phyloP scores from a whole-genome alignment of 2,888 invertebrate species.

The Aphodius sticticus region DNA sequence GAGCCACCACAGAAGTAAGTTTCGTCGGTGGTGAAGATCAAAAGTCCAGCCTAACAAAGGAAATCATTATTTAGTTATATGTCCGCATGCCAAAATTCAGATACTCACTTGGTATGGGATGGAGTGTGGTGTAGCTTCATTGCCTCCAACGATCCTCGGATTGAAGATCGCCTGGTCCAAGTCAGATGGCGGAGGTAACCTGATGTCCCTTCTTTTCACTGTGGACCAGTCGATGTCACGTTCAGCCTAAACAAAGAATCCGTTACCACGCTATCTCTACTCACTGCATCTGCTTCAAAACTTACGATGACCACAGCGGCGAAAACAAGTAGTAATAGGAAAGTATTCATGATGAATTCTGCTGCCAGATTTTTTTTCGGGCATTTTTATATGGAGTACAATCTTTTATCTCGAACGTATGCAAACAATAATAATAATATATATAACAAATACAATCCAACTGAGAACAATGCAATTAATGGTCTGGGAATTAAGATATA shows the following conservation, averaged over 20 bases:
- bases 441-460: too few species aligned
- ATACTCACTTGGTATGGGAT: slow-evolving; percentile 26
- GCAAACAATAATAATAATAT: too few species aligned
- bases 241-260: background rate
- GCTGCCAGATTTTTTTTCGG: background rate
- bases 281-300: background rate
- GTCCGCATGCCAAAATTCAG: background rate
- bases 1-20: slow-evolving; percentile 64
- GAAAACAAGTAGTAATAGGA: background rate
- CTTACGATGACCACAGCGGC: background rate
- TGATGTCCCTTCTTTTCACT: slow-evolving; percentile 13
- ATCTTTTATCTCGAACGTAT: too few species aligned
- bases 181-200: background rate
- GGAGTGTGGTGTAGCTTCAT: slow-evolving; percentile 11
- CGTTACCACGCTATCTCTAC: background rate
- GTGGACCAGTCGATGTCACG: slow-evolving; percentile 25
- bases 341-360: background rate
- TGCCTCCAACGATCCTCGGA: slow-evolving; percentile 20
- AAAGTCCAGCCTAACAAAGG: slow-evolving; percentile 39
- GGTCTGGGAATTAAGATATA: too few species aligned
- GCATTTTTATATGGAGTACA: too few species aligned
- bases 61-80: slow-evolving; percentile 38
- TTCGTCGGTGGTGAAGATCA: slow-evolving; percentile 43
- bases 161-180: background rate
- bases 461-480: too few species aligned